Percentiles rank a stretch among this genome's conserved stretches.
Evolutionary conservation across 2,113 vertebrate genomes (phyloP).

Genomic region (Lepisosteus osseus): DNA sequence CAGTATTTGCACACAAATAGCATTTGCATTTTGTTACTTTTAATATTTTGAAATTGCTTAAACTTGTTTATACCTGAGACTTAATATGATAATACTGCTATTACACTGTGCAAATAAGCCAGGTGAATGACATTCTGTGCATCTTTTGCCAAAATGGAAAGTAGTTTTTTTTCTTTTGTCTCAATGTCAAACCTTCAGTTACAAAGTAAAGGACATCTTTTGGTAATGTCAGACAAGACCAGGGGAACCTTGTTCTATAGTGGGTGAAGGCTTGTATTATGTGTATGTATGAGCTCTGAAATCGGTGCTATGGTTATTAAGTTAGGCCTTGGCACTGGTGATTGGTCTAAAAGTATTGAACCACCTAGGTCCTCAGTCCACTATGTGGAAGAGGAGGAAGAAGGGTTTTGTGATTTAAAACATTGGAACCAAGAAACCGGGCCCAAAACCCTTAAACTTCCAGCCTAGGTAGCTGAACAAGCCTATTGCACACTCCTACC

Average conservation of each 20-base stretch:
- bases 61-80: too few relatives aligned
- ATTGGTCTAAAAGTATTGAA: slow-evolving; percentile 72
- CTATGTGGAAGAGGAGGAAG: slow-evolving; percentile 81
- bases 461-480: slow-evolving; percentile 74
- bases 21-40: too few relatives aligned
- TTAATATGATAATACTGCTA: too few relatives aligned
- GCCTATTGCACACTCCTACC: slow-evolving; percentile 77
- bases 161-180: too few relatives aligned
- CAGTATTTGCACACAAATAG: too few relatives aligned
- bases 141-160: too few relatives aligned
- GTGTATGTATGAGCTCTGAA: slow-evolving; percentile 61
- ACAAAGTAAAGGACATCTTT: neutral
- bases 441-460: slow-evolving; percentile 74
- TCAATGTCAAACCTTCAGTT: neutral
- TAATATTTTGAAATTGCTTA: too few relatives aligned
- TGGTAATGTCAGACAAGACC: neutral
- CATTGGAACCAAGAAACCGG: slow-evolving; percentile 73
- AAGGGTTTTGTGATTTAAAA: slow-evolving; percentile 74
- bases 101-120: too few relatives aligned
- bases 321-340: slow-evolving; percentile 53
- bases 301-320: slow-evolving; percentile 52
- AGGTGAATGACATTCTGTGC: too few relatives aligned
- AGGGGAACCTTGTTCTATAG: slow-evolving; percentile 32
- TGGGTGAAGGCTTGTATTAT: slow-evolving; percentile 46
- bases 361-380: slow-evolving; percentile 82